phyloP scores from a whole-genome alignment of 1,140 invertebrate species.

The Aradophagus sp. region DNA sequence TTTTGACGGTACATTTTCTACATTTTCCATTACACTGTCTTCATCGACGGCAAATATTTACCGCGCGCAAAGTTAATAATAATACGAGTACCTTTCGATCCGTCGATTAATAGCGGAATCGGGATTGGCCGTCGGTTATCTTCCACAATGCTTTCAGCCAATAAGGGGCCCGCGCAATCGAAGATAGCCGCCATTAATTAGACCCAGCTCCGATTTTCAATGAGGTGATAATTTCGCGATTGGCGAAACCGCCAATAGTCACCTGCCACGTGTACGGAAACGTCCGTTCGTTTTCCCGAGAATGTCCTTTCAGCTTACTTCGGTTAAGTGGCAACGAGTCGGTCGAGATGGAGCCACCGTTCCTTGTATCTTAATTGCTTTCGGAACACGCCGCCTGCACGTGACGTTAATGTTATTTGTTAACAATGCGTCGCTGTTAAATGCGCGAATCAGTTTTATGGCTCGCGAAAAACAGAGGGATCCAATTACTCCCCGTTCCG shows the following conservation, averaged over 20 bases:
- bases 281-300: conserved; percentile 30
- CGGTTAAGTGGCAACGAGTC: conserved; percentile 51
- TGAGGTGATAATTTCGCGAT: conserved; percentile 54
- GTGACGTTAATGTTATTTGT: conserved; percentile 65
- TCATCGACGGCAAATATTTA: too few relatives aligned
- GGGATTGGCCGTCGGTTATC: too few relatives aligned
- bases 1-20: too few relatives aligned
- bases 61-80: too few relatives aligned
- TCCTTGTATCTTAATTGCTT: conserved; percentile 67
- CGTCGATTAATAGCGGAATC: too few relatives aligned
- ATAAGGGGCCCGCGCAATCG: conserved; percentile 16
- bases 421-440: conserved; percentile 65
- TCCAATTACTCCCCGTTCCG: too few relatives aligned
- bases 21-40: too few relatives aligned
- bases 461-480: too few relatives aligned
- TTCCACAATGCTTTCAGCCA: too few relatives aligned
- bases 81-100: too few relatives aligned
- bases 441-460: too few relatives aligned
- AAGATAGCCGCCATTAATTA: conserved; percentile 27
- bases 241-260: conserved; percentile 43
- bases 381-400: conserved; percentile 49
- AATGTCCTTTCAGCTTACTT: conserved; percentile 41
- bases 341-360: conserved; percentile 44
- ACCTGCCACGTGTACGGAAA: conserved; percentile 57
- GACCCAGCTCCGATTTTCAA: conserved; percentile 39